Base-by-base conservation (phyloP, 1,140 invertebrate species). In the Papilio aristodemus region DNA sequence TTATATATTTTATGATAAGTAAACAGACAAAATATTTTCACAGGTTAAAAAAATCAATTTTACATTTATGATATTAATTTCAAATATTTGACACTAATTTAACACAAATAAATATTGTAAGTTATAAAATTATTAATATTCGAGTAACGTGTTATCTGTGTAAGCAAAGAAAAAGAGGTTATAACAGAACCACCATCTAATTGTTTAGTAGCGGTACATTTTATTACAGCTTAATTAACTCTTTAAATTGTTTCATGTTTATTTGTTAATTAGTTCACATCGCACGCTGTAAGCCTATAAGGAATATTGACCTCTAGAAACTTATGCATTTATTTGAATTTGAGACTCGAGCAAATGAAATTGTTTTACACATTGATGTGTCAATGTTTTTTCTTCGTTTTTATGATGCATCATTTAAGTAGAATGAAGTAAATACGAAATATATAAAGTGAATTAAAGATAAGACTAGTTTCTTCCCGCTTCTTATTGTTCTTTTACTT, bases 191-290 rank as follows among this genome's bases (percentile, higher is more conserved):
- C 19, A 19, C 46, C n/a, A 54, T 22, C 19, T 54, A 54, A 54
- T 54, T 46, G 17, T 46, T 46, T 25, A 10, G 19, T 54, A 22
- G 22, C 17, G 46, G 17, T 54, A 54, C 10, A 54, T 54, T 54
- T 54, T 54, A 54, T 54, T 22, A 54, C 46, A 22, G 46, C 22
- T 54, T 54, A 54, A 54, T 54, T 54, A 22, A 25, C 19, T 22
- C 22, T 54, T 22, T 17, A 54, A 22, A 11, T 54, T 22, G 9
- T 54, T 54, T 25, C 2, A 54, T 54, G 19, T 54, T 54, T 54
- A 9, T 54, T 54, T 22, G 9, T 22, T 54, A 25, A 13, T 54
- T 54, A 22, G 22, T 54, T 54, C 46, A 54, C 46, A 46, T 19
- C 43, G 14, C 43, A 54, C 46, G 19, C 9, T 8, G 6, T 32